phyloP scores from a whole-genome alignment of 1,140 invertebrate genomes.

The Brachionus asplanchnoidis region DNA sequence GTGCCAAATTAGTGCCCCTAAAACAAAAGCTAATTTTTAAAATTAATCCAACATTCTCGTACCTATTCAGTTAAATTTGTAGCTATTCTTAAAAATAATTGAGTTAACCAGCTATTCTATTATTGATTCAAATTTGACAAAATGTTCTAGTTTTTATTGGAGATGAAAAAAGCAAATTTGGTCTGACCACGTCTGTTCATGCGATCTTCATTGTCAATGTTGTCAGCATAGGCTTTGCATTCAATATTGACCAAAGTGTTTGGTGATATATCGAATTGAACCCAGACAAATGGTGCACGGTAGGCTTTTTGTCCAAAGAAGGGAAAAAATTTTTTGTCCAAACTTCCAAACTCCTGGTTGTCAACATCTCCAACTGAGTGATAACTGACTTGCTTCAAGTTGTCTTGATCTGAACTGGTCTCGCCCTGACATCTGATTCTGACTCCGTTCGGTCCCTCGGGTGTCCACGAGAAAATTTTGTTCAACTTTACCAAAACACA shows the following conservation, averaged over 20 bases:
- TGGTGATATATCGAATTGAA: not conserved
- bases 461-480: not conserved
- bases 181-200: constrained; percentile 36
- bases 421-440: constrained; percentile 17
- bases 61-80: not conserved
- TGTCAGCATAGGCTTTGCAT: constrained; percentile 4
- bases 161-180: constrained; percentile 12
- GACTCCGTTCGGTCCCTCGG: not conserved
- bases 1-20: not conserved
- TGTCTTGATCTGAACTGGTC: constrained; percentile 14
- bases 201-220: constrained; percentile 28
- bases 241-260: constrained; percentile 37
- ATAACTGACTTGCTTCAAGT: not conserved
- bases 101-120: not conserved
- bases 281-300: constrained; percentile 13
- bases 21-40: not conserved
- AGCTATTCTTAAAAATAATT: not conserved
- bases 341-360: not conserved
- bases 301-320: constrained; percentile 2
- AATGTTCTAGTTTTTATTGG: not conserved
- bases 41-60: constrained; percentile 3
- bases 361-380: not conserved
- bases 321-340: constrained; percentile 29
- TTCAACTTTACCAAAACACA: constrained; percentile 32
- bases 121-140: not conserved